Conservation (phyloP, 2,797 vertebrate genomes). For the Sebastes oblongus region DNA sequence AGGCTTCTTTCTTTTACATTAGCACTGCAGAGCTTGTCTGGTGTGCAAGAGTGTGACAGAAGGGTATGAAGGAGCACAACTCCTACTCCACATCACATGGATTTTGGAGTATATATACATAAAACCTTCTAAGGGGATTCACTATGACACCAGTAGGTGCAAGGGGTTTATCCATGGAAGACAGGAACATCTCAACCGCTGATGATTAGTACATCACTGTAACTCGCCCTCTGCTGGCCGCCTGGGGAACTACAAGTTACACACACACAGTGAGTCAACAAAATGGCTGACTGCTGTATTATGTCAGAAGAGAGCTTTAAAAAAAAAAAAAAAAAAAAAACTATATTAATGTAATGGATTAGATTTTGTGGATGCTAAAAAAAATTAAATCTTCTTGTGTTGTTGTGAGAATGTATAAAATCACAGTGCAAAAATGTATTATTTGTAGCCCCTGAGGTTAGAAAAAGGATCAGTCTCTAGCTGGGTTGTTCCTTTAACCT, state of each 20-base stretch:
- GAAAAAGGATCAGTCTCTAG: not conserved
- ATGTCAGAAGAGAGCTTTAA: slow-evolving; percentile 17
- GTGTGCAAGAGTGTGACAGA: slow-evolving; percentile 7
- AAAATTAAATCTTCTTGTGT: not conserved
- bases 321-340: not conserved
- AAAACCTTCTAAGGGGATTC: not conserved
- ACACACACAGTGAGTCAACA: slow-evolving; percentile 49
- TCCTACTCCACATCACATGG: slow-evolving; percentile 1
- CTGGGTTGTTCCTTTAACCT: not conserved
- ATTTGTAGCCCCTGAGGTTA: not conserved
- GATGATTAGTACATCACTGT: not conserved
- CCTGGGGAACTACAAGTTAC: slow-evolving; percentile 42
- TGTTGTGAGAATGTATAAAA: not conserved
- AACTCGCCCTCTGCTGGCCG: slow-evolving; percentile 57
- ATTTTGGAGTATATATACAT: not conserved
- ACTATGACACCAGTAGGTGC: not conserved
- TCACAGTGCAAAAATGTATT: not conserved
- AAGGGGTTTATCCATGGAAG: not conserved
- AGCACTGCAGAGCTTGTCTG: slow-evolving; percentile 27
- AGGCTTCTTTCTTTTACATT: not conserved
- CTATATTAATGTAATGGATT: not conserved
- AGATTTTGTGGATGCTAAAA: not conserved
- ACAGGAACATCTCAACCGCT: slow-evolving; percentile 17
- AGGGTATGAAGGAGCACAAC: slow-evolving; percentile 6
- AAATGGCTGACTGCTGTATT: slow-evolving; percentile 70